phyloP scores from a whole-genome alignment of 2,888 invertebrate genomes.

The Sinelater perroti region DNA sequence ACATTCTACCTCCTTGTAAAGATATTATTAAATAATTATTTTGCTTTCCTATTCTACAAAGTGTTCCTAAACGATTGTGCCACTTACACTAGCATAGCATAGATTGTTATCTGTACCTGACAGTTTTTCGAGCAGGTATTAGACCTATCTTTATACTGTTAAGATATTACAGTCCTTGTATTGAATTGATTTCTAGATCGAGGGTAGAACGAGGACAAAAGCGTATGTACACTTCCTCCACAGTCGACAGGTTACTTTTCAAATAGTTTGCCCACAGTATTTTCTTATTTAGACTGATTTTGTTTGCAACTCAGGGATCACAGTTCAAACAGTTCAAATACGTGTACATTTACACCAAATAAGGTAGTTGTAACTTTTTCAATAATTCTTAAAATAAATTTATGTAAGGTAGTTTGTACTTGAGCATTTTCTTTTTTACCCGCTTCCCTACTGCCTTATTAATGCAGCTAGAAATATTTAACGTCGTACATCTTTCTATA shows the following conservation, averaged over 20 bases:
- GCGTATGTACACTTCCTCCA: slow-evolving; percentile 13
- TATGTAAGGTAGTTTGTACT: slow-evolving; percentile 49
- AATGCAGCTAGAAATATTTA: no score
- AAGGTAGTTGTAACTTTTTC: slow-evolving; percentile 47
- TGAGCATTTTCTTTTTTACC: no score
- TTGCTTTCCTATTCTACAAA: slow-evolving; percentile 40
- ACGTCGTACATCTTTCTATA: no score
- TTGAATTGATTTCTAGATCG: slow-evolving; percentile 1
- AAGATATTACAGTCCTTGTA: neutral
- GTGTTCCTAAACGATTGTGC: slow-evolving; percentile 50
- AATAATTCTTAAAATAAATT: slow-evolving; percentile 47
- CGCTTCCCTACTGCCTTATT: no score
- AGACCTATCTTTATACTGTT: slow-evolving; percentile 31
- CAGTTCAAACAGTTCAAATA: slow-evolving; percentile 45
- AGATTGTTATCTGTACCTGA: slow-evolving; percentile 48
- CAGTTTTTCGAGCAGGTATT: slow-evolving; percentile 38
- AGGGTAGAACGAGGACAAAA: neutral
- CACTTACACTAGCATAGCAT: slow-evolving; percentile 44
- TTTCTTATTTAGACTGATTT: slow-evolving; percentile 53
- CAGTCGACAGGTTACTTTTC: slow-evolving; percentile 5
- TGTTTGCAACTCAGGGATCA: slow-evolving; percentile 53
- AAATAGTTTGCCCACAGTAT: slow-evolving; percentile 23
- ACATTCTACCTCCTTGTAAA: slow-evolving; percentile 51
- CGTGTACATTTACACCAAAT: slow-evolving; percentile 48
- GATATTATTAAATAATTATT: slow-evolving; percentile 43